Percentiles rank a stretch among this genome's conserved stretches.
Conservation (phyloP, 1,140 invertebrate genomes). For the Diabrotica undecimpunctata region DNA sequence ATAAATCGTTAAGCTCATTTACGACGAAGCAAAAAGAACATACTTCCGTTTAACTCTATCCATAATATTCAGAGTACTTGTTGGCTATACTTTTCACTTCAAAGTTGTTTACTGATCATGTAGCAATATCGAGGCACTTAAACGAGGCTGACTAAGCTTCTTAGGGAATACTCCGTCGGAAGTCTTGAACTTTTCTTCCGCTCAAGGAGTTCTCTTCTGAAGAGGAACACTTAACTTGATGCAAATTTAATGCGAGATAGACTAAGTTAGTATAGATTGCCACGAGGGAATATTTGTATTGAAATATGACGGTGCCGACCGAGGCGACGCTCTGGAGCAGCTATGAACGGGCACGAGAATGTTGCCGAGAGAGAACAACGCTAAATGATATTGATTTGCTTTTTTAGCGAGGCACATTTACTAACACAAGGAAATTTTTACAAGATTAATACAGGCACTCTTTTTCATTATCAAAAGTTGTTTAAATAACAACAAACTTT, state of each 20-base stretch:
- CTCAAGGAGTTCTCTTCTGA: conserved; percentile 39
- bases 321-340: neutral
- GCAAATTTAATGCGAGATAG: conserved; percentile 46
- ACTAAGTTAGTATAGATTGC: conserved; percentile 38
- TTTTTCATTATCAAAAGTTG: no score
- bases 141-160: conserved; percentile 41
- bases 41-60: neutral
- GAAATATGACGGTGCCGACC: conserved; percentile 4
- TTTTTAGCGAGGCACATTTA: no score
- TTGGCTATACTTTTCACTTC: neutral
- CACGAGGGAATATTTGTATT: conserved; percentile 26
- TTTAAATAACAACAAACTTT: no score
- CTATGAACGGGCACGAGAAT: neutral
- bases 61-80: neutral
- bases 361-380: neutral
- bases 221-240: conserved; percentile 44
- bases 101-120: conserved; percentile 42
- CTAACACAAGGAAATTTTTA: no score
- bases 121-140: conserved; percentile 44
- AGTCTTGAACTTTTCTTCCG: conserved; percentile 37
- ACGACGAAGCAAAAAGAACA: no score
- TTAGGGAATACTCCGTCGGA: conserved; percentile 44
- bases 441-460: no score
- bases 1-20: no score
- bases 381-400: no score